Evolutionary conservation across 2,797 vertebrate species (phyloP), one percentile per base, ranked within the genome.

Genomic region (Acridotheres tristis): DNA sequence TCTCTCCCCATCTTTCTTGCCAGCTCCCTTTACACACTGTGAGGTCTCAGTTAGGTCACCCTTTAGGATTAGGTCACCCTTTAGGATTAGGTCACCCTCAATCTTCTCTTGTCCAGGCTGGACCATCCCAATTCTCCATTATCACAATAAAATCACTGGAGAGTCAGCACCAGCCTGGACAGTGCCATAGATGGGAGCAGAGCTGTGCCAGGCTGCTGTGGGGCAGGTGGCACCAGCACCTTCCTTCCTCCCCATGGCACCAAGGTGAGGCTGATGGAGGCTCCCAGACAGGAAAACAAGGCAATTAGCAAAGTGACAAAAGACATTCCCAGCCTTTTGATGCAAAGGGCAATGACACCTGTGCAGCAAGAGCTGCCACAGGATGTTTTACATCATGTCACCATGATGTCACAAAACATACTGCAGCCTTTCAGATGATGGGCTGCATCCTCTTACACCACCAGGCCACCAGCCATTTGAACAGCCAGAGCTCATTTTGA

Each of bases 301-400:
- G 71, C 94, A 97, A 97, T 97, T 97, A 96, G 7, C 75, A 82
- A 96, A 90, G 77, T 62, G 95, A 91, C 96, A 96, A 84, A 95
- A 89, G 30, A 15, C 34, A 51, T 96, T 88, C 74, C 74, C 26
- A 68, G 48, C 2, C 1, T 67, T 90, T 76, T 90, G 91, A 97
- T 47, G 68, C 50, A 53, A 90, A 85, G 65, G 21, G 4, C 84
- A 87, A 19, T 85, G 96, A 96, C 92, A 96, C 57, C 51, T 88
- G 83, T 16, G 74, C 90, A 83, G 76, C 7, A 29, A 4, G 50
- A 91, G 71, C 93, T 97, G 97, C 84, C 96, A 91, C 84, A 74
- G 55, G 90, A 78, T 53, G 88, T 96, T 96, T 94, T 80, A 69
- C 59, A 83, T 97, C 84, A 72, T 84, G 94, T 92, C 96, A 92